Percentiles rank a stretch among this genome's conserved stretches.
Conservation (phyloP, 2,113 vertebrate species). For the Corythornis madagascariensis region DNA sequence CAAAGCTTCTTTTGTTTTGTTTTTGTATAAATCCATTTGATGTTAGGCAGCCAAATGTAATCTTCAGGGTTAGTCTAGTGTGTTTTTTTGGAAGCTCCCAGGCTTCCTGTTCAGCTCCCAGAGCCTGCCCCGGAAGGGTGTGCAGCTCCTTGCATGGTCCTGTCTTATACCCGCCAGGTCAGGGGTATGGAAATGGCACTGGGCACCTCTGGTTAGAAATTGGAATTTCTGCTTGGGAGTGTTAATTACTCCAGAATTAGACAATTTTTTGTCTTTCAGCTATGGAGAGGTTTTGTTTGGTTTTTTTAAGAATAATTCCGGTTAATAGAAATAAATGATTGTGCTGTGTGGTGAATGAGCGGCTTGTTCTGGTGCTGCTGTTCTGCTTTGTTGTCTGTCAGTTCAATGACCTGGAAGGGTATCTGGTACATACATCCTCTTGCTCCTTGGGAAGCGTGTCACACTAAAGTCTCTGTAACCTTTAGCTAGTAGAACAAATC, state of each 20-base stretch:
- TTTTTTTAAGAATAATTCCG: background rate
- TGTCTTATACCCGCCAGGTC: background rate
- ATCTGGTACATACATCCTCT: background rate
- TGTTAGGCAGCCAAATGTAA: slow-evolving; percentile 9
- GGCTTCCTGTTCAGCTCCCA: slow-evolving; percentile 23
- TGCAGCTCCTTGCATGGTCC: slow-evolving; percentile 29
- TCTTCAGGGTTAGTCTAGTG: slow-evolving; percentile 1
- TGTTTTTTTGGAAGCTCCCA: background rate
- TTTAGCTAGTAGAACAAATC: background rate
- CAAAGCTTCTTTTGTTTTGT: slow-evolving; percentile 36
- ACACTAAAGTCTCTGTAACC: background rate
- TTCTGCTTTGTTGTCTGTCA: background rate
- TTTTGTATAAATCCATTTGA: slow-evolving; percentile 41
- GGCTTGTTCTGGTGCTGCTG: background rate
- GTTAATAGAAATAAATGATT: background rate
- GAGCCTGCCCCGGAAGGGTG: background rate
- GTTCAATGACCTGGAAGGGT: background rate
- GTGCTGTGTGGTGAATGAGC: background rate
- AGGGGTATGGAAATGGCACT: background rate
- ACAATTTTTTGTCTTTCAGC: background rate
- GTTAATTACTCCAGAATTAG: background rate
- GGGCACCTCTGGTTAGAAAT: background rate
- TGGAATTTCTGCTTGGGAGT: background rate
- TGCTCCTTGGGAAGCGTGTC: background rate
- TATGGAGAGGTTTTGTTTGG: background rate